Conservation (phyloP, 1,140 invertebrate species). For the Amphibalanus amphitrite region DNA sequence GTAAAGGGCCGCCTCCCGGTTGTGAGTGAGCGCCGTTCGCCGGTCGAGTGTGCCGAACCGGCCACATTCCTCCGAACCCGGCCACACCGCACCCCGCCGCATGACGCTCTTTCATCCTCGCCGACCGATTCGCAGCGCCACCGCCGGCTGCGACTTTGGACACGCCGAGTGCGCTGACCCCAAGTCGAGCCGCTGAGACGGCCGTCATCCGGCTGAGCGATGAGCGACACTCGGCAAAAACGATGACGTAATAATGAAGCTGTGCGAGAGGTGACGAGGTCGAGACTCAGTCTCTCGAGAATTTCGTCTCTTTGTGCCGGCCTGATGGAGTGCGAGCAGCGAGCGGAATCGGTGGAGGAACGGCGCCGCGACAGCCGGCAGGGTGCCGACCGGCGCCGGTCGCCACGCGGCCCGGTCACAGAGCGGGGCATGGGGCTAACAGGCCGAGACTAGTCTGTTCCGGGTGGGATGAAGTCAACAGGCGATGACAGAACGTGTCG, state of each 20-base stretch:
- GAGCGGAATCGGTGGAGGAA: neutral
- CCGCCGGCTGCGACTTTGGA: neutral
- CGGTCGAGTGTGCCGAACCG: neutral
- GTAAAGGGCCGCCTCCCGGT: neutral
- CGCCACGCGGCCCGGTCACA: too few relatives aligned
- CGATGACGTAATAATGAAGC: constrained; percentile 1
- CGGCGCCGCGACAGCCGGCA: neutral
- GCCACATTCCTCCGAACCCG: neutral
- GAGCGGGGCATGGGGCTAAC: too few relatives aligned
- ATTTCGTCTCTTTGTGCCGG: neutral
- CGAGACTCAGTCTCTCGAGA: neutral
- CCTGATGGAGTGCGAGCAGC: neutral
- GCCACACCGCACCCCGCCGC: neutral
- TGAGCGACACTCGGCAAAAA: neutral
- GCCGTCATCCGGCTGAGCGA: neutral
- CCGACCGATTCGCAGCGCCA: too few relatives aligned
- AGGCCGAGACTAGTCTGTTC: too few relatives aligned
- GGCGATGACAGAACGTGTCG: too few relatives aligned
- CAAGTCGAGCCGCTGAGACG: neutral
- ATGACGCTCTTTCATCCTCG: neutral
- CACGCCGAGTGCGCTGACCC: too few relatives aligned
- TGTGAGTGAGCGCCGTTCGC: neutral
- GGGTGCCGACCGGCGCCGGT: too few relatives aligned
- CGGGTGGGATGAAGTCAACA: too few relatives aligned
- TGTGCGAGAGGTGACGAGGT: neutral